A percentile compares a stretch with the other conserved stretches of the same genome.
Evolutionary conservation across 2,888 invertebrate species (phyloP).

Genomic region (Ctena decussata): DNA sequence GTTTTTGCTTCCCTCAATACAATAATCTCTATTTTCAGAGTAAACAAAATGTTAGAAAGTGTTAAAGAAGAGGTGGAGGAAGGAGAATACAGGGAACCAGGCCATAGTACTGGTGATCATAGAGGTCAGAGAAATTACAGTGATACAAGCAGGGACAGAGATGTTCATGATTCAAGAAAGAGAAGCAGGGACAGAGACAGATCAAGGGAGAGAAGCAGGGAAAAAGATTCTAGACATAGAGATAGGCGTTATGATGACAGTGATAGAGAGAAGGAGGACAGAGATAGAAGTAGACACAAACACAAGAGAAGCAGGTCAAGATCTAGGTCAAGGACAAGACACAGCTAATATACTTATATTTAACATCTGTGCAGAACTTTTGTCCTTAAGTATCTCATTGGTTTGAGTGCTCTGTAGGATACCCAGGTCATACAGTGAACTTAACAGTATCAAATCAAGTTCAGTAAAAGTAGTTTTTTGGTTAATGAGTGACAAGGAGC

Average conservation of each 20-base stretch:
- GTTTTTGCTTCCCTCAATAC: no score
- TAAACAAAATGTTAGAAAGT: neutral
- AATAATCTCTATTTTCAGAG: neutral
- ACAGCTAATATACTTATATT: neutral
- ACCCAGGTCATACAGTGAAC: no score
- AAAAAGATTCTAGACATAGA: neutral
- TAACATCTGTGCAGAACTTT: no score
- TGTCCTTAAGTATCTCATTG: no score
- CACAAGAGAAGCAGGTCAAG: constrained; percentile 23
- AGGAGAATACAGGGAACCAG: neutral
- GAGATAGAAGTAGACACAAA: constrained; percentile 35
- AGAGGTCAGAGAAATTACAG: neutral
- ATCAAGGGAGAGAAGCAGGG: constrained; percentile 17
- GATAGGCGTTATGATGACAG: neutral
- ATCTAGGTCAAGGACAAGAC: constrained; percentile 22
- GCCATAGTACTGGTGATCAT: neutral
- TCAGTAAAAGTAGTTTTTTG: no score
- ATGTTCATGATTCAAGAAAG: constrained; percentile 7
- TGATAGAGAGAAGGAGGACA: constrained; percentile 9
- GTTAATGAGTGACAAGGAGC: no score
- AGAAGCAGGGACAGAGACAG: constrained; percentile 32
- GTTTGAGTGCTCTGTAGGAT: no score
- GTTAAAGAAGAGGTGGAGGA: neutral
- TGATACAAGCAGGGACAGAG: constrained; percentile 14
- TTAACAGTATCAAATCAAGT: no score